Percentiles rank a stretch among this genome's conserved stretches.
Evolutionary conservation across 2,113 vertebrate genomes (phyloP).

Genomic region (Zosterops lateralis): DNA sequence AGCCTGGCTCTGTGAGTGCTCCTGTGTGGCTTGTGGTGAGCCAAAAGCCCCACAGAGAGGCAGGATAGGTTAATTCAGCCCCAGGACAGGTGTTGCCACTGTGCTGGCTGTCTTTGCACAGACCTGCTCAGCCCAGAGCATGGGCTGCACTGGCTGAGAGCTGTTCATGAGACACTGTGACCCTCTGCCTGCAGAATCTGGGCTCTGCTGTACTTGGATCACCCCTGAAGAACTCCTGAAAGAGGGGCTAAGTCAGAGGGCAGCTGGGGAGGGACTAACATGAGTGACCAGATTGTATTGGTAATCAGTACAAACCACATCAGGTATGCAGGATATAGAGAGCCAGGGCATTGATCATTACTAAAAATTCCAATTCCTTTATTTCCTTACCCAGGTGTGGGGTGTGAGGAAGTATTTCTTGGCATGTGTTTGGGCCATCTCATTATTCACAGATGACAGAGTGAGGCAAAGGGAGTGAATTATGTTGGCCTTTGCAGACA

Average conservation of each 20-base stretch:
- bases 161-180: neutral
- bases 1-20: neutral
- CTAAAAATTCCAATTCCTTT: neutral
- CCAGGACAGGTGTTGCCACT: neutral
- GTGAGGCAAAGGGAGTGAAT: neutral
- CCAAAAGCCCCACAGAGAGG: neutral
- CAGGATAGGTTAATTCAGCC: neutral
- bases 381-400: neutral
- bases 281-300: neutral
- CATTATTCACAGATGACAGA: constrained; percentile 24
- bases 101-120: neutral
- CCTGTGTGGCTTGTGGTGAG: neutral
- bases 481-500: constrained; percentile 50
- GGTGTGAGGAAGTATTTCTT: neutral
- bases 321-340: neutral
- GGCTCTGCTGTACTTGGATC: neutral
- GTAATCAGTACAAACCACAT: neutral
- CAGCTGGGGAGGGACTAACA: neutral
- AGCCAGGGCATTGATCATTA: neutral
- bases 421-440: neutral
- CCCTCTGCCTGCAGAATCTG: neutral
- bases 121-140: neutral
- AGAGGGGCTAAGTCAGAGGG: neutral
- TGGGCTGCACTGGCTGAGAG: neutral
- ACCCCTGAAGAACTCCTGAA: neutral